phyloP scores from a whole-genome alignment of 53 echinoderm and acorn worm species.

The Mesocentrotus franciscanus region DNA sequence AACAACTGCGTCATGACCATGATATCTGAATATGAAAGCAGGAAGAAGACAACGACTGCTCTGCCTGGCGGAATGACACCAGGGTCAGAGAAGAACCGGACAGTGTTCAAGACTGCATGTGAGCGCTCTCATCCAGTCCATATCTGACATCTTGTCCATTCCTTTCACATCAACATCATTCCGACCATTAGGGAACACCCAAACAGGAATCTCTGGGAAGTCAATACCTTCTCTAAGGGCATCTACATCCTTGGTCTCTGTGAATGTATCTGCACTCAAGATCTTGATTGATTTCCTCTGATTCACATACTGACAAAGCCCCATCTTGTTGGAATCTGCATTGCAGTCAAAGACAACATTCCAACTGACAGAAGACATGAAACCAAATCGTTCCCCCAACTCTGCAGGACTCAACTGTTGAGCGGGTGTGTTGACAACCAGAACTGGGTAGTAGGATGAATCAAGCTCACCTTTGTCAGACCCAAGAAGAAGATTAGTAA shows the following conservation, averaged over 20 bases:
- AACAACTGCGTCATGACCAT: constrained; percentile 75
- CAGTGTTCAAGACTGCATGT: constrained; percentile 65
- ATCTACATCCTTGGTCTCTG: constrained; percentile 47
- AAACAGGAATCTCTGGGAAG: constrained; percentile 70
- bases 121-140: constrained; percentile 75
- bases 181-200: constrained; percentile 83
- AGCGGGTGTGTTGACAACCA: constrained; percentile 71
- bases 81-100: constrained; percentile 73
- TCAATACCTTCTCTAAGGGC: constrained; percentile 54
- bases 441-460: constrained; percentile 68
- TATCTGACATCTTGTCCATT: constrained; percentile 52
- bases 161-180: constrained; percentile 39
- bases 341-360: constrained; percentile 76
- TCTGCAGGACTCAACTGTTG: not conserved
- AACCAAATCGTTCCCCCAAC: constrained; percentile 57
- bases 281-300: constrained; percentile 51
- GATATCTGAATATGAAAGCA: constrained; percentile 75
- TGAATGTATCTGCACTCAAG: constrained; percentile 57
- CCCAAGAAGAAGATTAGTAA: constrained; percentile 56
- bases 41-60: constrained; percentile 70
- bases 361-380: constrained; percentile 73
- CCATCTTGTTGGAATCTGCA: constrained; percentile 63
- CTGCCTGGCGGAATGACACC: constrained; percentile 74
- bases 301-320: constrained; percentile 72
- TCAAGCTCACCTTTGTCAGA: constrained; percentile 66